These are phyloP conservation scores for Lophura nycthemera DNA, from an alignment of 2,113 vertebrate species.

Conservation along the genomic window DNA sequence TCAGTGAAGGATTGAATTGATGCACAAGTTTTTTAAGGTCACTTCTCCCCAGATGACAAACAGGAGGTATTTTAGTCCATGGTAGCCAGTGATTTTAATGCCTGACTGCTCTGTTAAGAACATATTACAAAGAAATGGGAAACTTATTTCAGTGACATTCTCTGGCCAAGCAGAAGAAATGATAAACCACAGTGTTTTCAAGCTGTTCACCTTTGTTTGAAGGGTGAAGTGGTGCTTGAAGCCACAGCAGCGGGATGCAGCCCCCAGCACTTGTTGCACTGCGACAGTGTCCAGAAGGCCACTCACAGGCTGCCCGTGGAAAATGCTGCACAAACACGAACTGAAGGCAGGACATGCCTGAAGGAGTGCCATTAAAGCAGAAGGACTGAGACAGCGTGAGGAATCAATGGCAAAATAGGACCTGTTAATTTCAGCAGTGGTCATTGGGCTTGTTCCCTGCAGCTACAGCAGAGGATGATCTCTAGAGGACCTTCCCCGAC, in stretches of 20 bases:
- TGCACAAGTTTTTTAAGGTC: not conserved
- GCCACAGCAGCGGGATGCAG: not conserved
- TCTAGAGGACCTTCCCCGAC: too few relatives aligned
- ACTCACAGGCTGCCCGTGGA: accelerated
- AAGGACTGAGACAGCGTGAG: not conserved
- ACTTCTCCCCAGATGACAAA: not conserved
- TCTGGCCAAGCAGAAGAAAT: not conserved
- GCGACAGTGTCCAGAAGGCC: not conserved
- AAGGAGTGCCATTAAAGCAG: not conserved
- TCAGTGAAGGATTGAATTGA: not conserved
- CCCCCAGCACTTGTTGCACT: not conserved
- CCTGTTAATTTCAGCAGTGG: not conserved
- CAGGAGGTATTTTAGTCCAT: not conserved
- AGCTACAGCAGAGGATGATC: too few relatives aligned
- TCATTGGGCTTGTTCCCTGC: not conserved
- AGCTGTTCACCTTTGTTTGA: not conserved
- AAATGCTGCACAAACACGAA: not conserved
- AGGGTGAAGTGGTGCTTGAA: not conserved
- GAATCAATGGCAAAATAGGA: not conserved
- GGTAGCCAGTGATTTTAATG: not conserved
- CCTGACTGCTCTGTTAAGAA: not conserved
- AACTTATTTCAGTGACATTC: not conserved
- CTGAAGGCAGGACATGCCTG: accelerated
- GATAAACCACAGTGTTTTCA: accelerated
- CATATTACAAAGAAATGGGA: not conserved